Evolutionary conservation across 2,888 invertebrate species (phyloP).

Genomic region (Limnephilus rhombicus): DNA sequence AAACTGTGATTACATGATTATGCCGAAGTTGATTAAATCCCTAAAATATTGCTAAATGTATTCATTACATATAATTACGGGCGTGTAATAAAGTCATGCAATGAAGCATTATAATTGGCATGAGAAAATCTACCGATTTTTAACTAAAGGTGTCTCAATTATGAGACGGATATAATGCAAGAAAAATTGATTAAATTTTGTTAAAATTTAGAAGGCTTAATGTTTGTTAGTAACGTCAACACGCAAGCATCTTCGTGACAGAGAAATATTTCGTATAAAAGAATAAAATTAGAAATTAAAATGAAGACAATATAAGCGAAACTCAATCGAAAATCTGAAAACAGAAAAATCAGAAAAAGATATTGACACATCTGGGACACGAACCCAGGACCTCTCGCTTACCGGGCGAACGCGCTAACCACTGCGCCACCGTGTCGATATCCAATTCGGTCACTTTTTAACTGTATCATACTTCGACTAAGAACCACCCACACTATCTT

Average conservation of each 20-base stretch:
- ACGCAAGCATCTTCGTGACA: background rate
- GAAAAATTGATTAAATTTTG: background rate
- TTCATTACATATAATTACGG: background rate
- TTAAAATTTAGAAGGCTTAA: background rate
- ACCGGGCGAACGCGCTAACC: no score
- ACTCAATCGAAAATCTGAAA: no score
- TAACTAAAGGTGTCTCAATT: background rate
- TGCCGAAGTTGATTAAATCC: background rate
- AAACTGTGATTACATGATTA: background rate
- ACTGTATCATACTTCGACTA: no score
- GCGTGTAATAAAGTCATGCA: background rate
- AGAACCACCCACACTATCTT: no score
- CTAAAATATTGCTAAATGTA: background rate
- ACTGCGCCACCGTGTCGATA: no score
- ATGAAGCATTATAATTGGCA: background rate
- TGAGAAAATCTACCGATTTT: background rate
- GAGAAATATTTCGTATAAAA: background rate
- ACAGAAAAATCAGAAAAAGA: no score
- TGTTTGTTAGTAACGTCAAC: background rate
- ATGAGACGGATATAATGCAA: background rate
- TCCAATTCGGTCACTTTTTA: no score
- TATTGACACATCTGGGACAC: no score
- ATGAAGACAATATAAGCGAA: no score
- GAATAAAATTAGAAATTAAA: background rate
- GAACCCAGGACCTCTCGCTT: no score